A percentile compares a stretch with the other conserved stretches of the same genome.
These are phyloP conservation scores for Cirrhinus molitorella DNA, from an alignment of 2,797 vertebrate genomes.

Conservation along the genomic window DNA sequence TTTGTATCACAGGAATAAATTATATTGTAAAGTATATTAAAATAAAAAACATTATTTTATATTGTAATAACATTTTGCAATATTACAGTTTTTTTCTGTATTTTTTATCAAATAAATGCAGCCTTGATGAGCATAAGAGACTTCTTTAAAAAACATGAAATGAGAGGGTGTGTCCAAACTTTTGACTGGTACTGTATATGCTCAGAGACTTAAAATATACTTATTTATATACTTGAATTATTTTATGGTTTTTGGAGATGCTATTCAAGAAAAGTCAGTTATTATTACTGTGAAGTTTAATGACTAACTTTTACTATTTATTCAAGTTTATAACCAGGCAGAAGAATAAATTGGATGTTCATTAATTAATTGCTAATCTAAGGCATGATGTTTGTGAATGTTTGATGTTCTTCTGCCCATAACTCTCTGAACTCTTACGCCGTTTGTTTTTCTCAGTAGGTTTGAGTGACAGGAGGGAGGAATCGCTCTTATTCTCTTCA, in stretches of 20 bases:
- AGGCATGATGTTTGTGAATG: constrained; percentile 10
- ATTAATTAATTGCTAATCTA: constrained; percentile 35
- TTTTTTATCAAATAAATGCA: too few species aligned
- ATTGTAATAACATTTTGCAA: too few species aligned
- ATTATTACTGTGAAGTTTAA: neutral
- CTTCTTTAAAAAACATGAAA: too few species aligned
- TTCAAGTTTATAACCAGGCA: neutral
- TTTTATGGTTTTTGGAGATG: neutral
- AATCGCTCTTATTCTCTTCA: constrained; percentile 43
- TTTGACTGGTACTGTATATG: too few species aligned
- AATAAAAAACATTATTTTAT: too few species aligned
- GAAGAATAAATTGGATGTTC: neutral
- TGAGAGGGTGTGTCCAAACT: too few species aligned
- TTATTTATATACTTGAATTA: too few species aligned
- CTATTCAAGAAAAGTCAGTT: neutral
- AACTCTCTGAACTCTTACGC: constrained; percentile 17
- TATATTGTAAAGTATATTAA: too few species aligned
- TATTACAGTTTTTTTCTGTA: too few species aligned
- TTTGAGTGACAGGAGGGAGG: constrained; percentile 49
- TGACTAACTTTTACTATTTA: neutral
- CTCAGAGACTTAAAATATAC: too few species aligned
- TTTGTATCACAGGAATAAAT: too few species aligned
- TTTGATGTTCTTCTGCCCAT: constrained; percentile 33
- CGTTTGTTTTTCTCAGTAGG: constrained; percentile 5
- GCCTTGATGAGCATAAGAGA: too few species aligned